Percentiles rank a stretch among this genome's conserved stretches.
These are phyloP conservation scores for Pseudoatta argentina DNA, from an alignment of 1,140 invertebrate genomes.

Conservation along the genomic window DNA sequence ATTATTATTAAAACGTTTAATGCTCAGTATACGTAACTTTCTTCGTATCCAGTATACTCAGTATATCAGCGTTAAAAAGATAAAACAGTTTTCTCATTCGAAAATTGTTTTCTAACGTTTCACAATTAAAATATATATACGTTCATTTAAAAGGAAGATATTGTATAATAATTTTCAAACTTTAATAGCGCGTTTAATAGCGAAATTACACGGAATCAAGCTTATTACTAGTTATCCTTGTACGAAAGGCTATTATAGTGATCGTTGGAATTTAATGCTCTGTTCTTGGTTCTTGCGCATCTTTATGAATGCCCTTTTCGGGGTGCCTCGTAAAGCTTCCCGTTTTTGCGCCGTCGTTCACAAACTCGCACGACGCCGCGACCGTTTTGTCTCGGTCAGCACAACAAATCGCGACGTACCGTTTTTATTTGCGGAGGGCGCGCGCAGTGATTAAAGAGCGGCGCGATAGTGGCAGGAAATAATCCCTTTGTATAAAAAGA, in stretches of 20 bases:
- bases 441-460: conserved; percentile 57
- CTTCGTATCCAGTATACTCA: neutral
- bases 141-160: neutral
- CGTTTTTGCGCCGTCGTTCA: conserved; percentile 42
- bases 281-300: conserved; percentile 45
- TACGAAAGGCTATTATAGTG: conserved; percentile 24
- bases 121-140: neutral
- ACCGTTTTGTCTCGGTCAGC: conserved; percentile 41
- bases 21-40: neutral
- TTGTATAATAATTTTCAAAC: conserved; percentile 14
- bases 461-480: conserved; percentile 59
- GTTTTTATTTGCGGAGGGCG: conserved; percentile 47
- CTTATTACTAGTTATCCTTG: conserved; percentile 5
- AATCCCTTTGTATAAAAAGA: conserved; percentile 46
- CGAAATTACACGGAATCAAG: conserved; percentile 34
- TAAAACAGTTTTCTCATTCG: neutral
- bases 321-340: conserved; percentile 34
- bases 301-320: conserved; percentile 57
- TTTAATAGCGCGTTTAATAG: conserved; percentile 20
- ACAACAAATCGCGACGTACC: conserved; percentile 49
- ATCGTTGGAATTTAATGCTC: conserved; percentile 37
- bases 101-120: neutral
- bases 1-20: neutral
- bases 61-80: neutral
- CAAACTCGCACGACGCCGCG: conserved; percentile 47